Evolutionary conservation across 2,797 vertebrate genomes (phyloP), one percentile per base, ranked within the genome.

Genomic region (Poeciliopsis gracilis): DNA sequence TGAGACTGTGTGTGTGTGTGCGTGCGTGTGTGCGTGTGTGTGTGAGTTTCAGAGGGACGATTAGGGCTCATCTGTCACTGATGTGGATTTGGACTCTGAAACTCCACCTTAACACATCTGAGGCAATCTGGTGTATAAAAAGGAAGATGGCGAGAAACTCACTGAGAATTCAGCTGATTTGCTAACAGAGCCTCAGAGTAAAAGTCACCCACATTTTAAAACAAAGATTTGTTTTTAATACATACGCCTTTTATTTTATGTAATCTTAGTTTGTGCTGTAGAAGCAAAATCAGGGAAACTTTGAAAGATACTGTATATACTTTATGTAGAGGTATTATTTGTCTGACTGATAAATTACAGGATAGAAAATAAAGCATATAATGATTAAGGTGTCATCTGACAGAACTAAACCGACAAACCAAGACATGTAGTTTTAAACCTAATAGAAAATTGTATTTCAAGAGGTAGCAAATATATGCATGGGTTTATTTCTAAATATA

Each of bases 51-150:
- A 85, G 79, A 77, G 82, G 96, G 95, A 94, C 96, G 97, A 97
- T 98, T 97, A 97, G 95, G 97, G 94, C 97, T 98, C 98, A 98
- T 99, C 97, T 98, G 97, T 98, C 98, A 97, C 97, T 97, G 97
- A 98, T 98, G 97, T 97, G 97, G 95, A 96, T 95, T 95, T 92
- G 96, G 96, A 95, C 96, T 70, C 67, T 91, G 95, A 96, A 95
- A 96, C 96, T 97, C 98, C 97, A 97, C 96, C 96, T 96, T 95
- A 79, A 69, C 75, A 84, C 73, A 85, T 91, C 83, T 84, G 87
- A 91, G 77, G 87, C 86, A 80, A 82, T 80, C 86, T 89, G 81
- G 79, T 86, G 74, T 79, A 71, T 73, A 47, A 43, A 43, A 77
- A 78, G 70, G 10, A 77, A 74, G 5, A 36, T 53, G 7, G 23